A percentile compares a stretch with the other conserved stretches of the same genome.
These are phyloP conservation scores for Mongoloraphidia duomilia DNA, from an alignment of 2,888 invertebrate genomes.

Conservation along the genomic window DNA sequence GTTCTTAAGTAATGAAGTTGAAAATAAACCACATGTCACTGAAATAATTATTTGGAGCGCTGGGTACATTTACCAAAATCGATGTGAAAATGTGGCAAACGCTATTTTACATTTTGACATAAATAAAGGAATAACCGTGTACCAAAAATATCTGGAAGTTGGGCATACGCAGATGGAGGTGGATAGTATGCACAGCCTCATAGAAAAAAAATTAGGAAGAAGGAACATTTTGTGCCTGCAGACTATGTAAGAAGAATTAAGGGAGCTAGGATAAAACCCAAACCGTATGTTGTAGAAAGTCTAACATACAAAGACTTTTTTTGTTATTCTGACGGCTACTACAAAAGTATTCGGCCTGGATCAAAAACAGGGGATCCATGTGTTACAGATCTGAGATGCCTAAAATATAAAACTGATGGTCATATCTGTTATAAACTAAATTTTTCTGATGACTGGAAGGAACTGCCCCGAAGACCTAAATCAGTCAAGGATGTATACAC, in stretches of 20 bases:
- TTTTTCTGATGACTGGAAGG: constrained; percentile 9
- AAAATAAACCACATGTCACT: neutral
- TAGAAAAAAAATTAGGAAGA: constrained; percentile 10
- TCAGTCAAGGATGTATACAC: too few species aligned
- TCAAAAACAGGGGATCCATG: constrained; percentile 12
- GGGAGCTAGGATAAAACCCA: constrained; percentile 9
- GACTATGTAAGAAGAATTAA: constrained; percentile 11
- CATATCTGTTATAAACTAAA: constrained; percentile 10
- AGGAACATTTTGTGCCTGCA: constrained; percentile 13
- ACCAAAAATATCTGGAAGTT: constrained; percentile 17
- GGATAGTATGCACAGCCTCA: constrained; percentile 13
- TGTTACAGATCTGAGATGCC: constrained; percentile 9
- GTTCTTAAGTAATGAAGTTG: too few species aligned
- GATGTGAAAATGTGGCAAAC: constrained; percentile 12
- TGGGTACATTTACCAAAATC: constrained; percentile 11
- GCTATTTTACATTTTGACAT: constrained; percentile 11
- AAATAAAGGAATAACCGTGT: constrained; percentile 11
- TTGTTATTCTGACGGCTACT: constrained; percentile 6
- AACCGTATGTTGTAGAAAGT: neutral
- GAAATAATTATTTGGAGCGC: constrained; percentile 12
- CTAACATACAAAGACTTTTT: constrained; percentile 6
- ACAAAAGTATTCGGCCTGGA: constrained; percentile 11
- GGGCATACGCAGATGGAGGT: constrained; percentile 20
- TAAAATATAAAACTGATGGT: constrained; percentile 10
- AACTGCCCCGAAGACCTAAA: constrained; percentile 3